Base-by-base conservation (phyloP, 2,113 vertebrate species). In the Salvator merianae region DNA sequence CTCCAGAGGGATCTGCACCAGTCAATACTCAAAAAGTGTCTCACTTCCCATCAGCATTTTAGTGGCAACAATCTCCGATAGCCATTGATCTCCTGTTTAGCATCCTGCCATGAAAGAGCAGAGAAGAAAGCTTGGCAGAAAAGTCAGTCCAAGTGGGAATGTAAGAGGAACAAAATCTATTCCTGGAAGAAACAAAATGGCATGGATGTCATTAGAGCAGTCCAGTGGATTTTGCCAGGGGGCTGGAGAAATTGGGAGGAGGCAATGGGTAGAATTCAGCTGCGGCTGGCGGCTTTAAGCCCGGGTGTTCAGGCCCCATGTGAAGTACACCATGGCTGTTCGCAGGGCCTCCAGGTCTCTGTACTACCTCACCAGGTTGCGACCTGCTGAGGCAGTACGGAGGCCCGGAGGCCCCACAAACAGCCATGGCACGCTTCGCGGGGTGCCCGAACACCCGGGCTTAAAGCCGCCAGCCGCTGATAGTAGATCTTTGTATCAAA, bases 1-100 rank as follows among this genome's bases (percentile, higher is more conserved):
- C 24, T 70, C 65, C 22, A 10, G 53, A 47, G 36, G 55, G 40
- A 59, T 8, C 10, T 30, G 74, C 65, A 38, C 3, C 26, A 69
- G 76, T 38, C 66, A 28, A 82, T 75, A 79, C n/a, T n/a, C 63
- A 6, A 59, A n/a, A 65, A 50, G 40, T 13, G 26, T 79, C 80
- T 85, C 69, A 50, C 70, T 40, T 28, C 47, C 73, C 38, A 69
- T 83, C 63, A 70, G 75, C 69, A 63, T 79, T 62, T 75, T 77
- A 75, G 20, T n/a, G 53, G 63, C 65, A 83, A 70, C 3, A 53
- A 50, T 36, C n/a, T 77, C 26, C 63, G 55, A 34, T 85, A 40
- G 38, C 50, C 70, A 85, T 70, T 69, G 75, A 75, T 79, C 63
- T 69, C 59, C 59, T 71, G 32, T 47, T 74, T 47, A 78, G 43